Evolutionary conservation across 2,888 invertebrate genomes (phyloP), one percentile per base, ranked within the genome.

Genomic region (Yponomeuta evonymella): DNA sequence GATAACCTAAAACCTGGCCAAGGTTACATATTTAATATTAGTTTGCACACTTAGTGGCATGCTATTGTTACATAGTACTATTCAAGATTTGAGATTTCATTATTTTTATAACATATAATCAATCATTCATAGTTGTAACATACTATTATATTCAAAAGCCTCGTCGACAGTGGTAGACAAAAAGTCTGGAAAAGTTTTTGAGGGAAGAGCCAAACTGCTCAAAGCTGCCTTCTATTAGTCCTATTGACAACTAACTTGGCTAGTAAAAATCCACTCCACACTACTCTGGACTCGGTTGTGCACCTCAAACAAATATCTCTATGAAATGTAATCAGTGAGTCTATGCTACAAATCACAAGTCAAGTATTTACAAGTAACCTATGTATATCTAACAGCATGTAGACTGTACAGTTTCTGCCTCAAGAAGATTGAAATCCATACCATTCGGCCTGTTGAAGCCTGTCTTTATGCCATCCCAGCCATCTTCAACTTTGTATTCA

Each of bases 401-500:
- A 67, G 96, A 96, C 83, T 96, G 96, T 70, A 97, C 97, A 1
- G 97, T 95, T 87, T 98, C 98, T 0, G 97, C 98, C 87, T 98
- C 97, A 67, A 96, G 95, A 74, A 98, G 93, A 89, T 97, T 96
- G 82, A 96, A 96, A 87, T 97, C 97, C 85, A 96, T 92, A 73
- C 96, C 96, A 75, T 95, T 96, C 36, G 96, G 96, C 76, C 96
- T 89, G 76, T 96, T 95, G 87, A 97, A 97, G 43, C 98, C 98
- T 51, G 97, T 96, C 88, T 98, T 98, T 71, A 99, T 98, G 6
- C 99, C 98, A 81, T 99, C 98, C 98, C 98, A 98, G 15, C 98
- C 98, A 75, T 98, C 98, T 82, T 97, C 97, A 2, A 97, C 95
- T 85, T 96, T 96, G 83, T 98, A 98, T 90, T 98, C 97, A 23